phyloP scores from a whole-genome alignment of 1,140 invertebrate species.

The Venturia canescens region DNA sequence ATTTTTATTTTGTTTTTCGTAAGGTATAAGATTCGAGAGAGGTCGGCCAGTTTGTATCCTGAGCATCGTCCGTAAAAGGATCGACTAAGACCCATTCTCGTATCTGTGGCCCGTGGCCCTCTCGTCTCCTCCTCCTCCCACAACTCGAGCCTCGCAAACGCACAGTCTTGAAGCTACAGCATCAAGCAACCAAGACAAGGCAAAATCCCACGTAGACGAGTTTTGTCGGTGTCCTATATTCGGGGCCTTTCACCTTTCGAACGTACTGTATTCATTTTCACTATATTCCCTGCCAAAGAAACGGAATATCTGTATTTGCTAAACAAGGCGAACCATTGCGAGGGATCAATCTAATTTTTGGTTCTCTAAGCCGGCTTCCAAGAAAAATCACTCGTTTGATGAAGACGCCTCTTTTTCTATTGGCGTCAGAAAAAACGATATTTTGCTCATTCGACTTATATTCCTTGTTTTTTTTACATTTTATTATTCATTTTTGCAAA shows the following conservation, averaged over 20 bases:
- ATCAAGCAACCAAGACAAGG: conserved; percentile 37
- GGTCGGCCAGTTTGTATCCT: conserved; percentile 27
- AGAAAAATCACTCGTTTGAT: no score
- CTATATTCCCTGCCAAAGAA: conserved; percentile 39
- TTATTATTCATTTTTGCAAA: neutral
- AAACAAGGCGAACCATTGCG: neutral
- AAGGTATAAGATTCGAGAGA: conserved; percentile 11
- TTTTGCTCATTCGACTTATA: no score
- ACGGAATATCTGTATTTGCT: neutral
- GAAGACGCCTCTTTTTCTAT: no score
- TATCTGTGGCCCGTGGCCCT: conserved; percentile 56
- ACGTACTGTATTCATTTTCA: conserved; percentile 41
- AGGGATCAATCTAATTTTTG: neutral
- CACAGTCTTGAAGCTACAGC: conserved; percentile 20
- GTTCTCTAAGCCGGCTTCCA: no score
- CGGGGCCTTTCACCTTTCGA: conserved; percentile 72
- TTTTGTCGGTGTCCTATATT: conserved; percentile 72
- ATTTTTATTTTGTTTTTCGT: conserved; percentile 4
- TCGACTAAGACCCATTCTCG: conserved; percentile 65
- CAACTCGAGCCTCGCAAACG: conserved; percentile 25
- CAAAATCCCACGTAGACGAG: conserved; percentile 69
- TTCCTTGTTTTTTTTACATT: no score
- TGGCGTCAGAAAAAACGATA: no score
- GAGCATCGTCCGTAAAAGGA: conserved; percentile 68
- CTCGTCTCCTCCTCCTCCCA: conserved; percentile 36